Evolutionary conservation across 2,888 invertebrate genomes (phyloP), one percentile per base, ranked within the genome.

Genomic region (Glyphotaelius pellucidus): DNA sequence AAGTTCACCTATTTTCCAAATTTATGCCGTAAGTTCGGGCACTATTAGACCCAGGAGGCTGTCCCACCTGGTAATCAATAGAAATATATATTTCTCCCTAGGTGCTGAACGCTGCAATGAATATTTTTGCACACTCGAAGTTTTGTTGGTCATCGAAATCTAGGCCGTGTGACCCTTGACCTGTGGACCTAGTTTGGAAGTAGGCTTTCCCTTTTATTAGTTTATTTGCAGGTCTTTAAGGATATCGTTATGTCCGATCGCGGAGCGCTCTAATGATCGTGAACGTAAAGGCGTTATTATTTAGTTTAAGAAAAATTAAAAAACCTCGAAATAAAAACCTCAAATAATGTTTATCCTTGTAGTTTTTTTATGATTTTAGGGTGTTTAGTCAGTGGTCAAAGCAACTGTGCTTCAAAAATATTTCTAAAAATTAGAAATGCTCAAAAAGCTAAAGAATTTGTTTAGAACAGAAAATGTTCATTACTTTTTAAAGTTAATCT

Each of bases 1-100:
- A 84, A 84, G 84, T 90, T 90, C 90, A 90, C 79, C 42, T 84
- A 86, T 67, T 85, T 90, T 87, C 31, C 15, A 42, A 87, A 92
- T 90, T 90, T 90, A 90, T 87, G 47, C 80, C 38, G 47, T 47
- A 92, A 81, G 85, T 90, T 92, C 32, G 19, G 30, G 80, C 80
- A 85, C 80, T 80, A 92, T 90, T 79, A 42, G 79, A 38, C 91
- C 81, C 42, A 0, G 31, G 91, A 52, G 91, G 80, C 90, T 30
- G 31, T 30, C 52, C 47, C 30, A 80, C 42, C 25, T 31, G 80
- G 42, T 42, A 90, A 87, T 87, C 86, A 90, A 86, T 91, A 80
- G 11, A 91, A 35, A 90, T 19, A 83, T 38, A 81, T 84, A 83
- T 19, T 14, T 14, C 52, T 67, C 52, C 52, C 52, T 25, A 67